These are phyloP conservation scores for Zaprionus taronus DNA, from an alignment of 1,140 invertebrate genomes.

Conservation along the genomic window DNA sequence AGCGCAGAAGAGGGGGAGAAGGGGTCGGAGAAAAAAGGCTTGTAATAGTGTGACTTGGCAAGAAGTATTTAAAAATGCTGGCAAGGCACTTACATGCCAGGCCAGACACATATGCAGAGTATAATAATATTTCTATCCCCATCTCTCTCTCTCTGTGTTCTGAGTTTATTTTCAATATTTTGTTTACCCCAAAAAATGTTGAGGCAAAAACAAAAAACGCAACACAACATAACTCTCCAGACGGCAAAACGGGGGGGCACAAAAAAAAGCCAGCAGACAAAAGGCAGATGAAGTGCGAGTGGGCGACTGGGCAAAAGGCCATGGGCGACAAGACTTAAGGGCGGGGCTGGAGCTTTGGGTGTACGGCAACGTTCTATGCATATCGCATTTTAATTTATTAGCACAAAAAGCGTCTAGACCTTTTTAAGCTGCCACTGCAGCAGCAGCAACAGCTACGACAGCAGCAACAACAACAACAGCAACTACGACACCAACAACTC, in stretches of 20 bases:
- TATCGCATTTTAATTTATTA: conserved; percentile 83
- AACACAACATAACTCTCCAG: conserved; percentile 35
- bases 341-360: conserved; percentile 37
- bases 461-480: conserved; percentile 40
- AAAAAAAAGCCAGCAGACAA: conserved; percentile 72
- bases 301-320: conserved; percentile 17
- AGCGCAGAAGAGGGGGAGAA: background rate
- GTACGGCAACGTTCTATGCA: conserved; percentile 63
- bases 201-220: conserved; percentile 28
- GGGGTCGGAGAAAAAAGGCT: background rate
- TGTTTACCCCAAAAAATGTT: conserved; percentile 65
- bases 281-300: conserved; percentile 58
- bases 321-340: background rate
- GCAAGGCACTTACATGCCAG: conserved; percentile 49
- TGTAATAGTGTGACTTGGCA: conserved; percentile 70
- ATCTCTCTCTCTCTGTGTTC: background rate
- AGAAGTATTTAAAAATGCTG: conserved; percentile 77
- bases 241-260: conserved; percentile 42
- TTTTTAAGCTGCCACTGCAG: conserved; percentile 71
- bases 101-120: conserved; percentile 46
- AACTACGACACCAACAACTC: conserved; percentile 43
- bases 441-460: conserved; percentile 11
- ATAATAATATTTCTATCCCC: conserved; percentile 9
- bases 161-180: conserved; percentile 75
- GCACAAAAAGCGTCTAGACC: conserved; percentile 82